Evolutionary conservation across 1,140 invertebrate species (phyloP).

Genomic region (Xylocopa sonorina): DNA sequence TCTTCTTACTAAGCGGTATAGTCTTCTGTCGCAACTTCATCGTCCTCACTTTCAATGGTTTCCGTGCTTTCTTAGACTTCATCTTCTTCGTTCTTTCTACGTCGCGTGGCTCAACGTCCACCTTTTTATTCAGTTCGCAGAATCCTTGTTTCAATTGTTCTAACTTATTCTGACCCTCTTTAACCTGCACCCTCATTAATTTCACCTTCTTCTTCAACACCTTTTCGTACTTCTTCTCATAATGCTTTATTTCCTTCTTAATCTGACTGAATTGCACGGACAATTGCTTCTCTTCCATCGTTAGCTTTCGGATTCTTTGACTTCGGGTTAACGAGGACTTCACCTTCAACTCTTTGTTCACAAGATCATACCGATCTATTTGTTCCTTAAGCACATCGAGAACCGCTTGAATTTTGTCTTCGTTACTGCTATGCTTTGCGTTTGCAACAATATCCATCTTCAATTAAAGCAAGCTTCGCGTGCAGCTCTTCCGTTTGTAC

Average conservation of each 20-base stretch:
- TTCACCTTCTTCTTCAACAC: background rate
- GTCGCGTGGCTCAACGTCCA: background rate
- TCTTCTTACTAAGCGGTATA: background rate
- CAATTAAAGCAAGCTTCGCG: background rate
- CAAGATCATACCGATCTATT: background rate
- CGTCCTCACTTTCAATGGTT: background rate
- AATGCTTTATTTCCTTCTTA: background rate
- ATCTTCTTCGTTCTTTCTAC: accelerated
- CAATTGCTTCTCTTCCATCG: background rate
- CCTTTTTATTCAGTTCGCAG: background rate
- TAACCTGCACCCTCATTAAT: background rate
- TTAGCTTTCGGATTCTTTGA: background rate
- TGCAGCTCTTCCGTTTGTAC: too few species aligned
- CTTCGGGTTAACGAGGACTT: background rate
- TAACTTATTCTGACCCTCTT: background rate
- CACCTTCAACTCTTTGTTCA: accelerated
- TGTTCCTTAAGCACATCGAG: background rate
- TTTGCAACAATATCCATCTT: background rate
- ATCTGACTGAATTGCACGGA: background rate
- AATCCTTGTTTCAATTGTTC: background rate
- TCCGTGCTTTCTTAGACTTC: background rate
- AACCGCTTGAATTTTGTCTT: background rate
- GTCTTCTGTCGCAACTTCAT: background rate
- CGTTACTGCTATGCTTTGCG: too few species aligned
- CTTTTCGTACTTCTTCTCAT: constrained; percentile 6